These are phyloP conservation scores for Drosophila nasuta DNA, from an alignment of 1,140 invertebrate species.

Conservation along the genomic window DNA sequence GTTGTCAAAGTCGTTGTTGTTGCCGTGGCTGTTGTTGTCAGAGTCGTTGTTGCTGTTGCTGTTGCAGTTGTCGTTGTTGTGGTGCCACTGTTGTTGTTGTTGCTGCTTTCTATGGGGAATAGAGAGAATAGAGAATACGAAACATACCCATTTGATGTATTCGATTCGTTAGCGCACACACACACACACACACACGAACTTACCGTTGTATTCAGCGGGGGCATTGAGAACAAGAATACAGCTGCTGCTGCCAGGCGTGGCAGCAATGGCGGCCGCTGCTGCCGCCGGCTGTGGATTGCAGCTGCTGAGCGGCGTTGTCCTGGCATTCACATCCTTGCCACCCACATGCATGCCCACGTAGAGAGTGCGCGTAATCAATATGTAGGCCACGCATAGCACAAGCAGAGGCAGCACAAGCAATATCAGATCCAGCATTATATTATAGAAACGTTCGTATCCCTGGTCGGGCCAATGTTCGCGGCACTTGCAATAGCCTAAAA, in stretches of 20 bases:
- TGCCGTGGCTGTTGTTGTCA: slow-evolving; percentile 40
- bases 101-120: slow-evolving; percentile 54
- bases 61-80: slow-evolving; percentile 42
- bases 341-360: slow-evolving; percentile 87
- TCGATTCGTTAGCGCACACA: neutral
- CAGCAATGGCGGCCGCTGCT: slow-evolving; percentile 21
- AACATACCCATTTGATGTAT: neutral
- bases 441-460: slow-evolving; percentile 89
- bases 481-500: slow-evolving; percentile 87
- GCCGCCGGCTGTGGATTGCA: slow-evolving; percentile 1
- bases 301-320: slow-evolving; percentile 27
- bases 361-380: slow-evolving; percentile 89
- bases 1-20: slow-evolving; percentile 39
- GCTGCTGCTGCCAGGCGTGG: slow-evolving; percentile 44
- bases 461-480: slow-evolving; percentile 89
- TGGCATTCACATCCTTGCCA: slow-evolving; percentile 44
- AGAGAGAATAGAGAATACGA: neutral
- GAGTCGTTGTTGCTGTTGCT: slow-evolving; percentile 40
- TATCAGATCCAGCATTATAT: slow-evolving; percentile 90
- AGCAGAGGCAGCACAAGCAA: slow-evolving; percentile 91
- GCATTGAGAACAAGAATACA: slow-evolving; percentile 60
- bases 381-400: slow-evolving; percentile 91
- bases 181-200: slow-evolving; percentile 3
- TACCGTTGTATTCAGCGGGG: slow-evolving; percentile 53
- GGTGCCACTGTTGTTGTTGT: slow-evolving; percentile 59